Base-by-base conservation (phyloP, 2,888 invertebrate species). In the Yponomeuta cagnagella region DNA sequence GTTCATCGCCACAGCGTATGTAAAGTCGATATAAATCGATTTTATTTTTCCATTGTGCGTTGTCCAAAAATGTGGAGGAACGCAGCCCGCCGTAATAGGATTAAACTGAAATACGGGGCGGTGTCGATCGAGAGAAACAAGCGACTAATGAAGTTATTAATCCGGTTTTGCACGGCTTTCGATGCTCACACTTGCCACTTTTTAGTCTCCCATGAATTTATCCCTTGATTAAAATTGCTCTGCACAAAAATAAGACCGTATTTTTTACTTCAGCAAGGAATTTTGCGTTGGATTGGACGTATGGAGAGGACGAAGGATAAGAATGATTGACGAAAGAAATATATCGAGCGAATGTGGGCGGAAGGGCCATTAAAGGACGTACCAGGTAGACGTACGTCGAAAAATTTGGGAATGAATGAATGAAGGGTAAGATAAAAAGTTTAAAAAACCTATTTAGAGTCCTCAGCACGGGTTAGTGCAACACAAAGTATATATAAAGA, bases 101-200 rank as follows among this genome's bases (percentile, higher is more conserved):
- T 92, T 92, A 91, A 81, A 85, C 88, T 89, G 87, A 90, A 89
- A 91, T 89, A 90, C 86, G 82, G 89, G 81, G 75, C 81, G 82
- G 83, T 86, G 86, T 88, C 89, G 86, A 89, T 90, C 89, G 90
- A 82, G 88, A 89, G 89, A 87, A 89, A 90, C 88, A 86, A 85
- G 89, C 87, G 83, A 86, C 87, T 93, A 92, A 92, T 92, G 88
- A 91, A 92, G 92, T 92, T 92, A 91, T 92, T 92, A 91, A 92
- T 92, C 90, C 89, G 84, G 84, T 90, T 89, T 86, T 82, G 86
- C 80, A 80, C 85, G 83, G 88, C 86, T 89, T 87, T 86, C 85
- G 83, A 85, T 84, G 82, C 82, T 77, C 84, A 79, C 79, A 76
- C 73, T 78, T 79, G 76, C 76, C 80, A 79, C 78, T 84, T 86